Evolutionary conservation across 2,113 vertebrate genomes (phyloP), one percentile per base, ranked within the genome.

Genomic region (Melanostigma gelatinosum): DNA sequence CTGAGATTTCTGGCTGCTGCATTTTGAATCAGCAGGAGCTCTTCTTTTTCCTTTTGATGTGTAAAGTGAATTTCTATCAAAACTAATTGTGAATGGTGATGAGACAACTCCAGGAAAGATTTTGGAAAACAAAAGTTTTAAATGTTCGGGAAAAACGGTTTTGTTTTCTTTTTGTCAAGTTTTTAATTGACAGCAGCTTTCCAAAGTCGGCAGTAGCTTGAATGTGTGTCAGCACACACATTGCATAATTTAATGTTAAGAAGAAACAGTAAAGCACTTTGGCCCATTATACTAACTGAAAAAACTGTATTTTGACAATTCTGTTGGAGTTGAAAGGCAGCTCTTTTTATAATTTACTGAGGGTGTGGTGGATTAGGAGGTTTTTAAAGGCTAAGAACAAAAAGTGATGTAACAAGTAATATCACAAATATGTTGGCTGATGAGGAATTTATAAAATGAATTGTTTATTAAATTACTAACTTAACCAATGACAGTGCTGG

Each of bases 111-210:
- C 16, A 40, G 48, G 32, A 15, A 50, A 24, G 11, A 20, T 3
- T 44, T 58, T n/a, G 11, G 29, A 48, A 71, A 66, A 80, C 48
- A 52, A 80, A 84, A 74, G 29, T 75, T 80, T 83, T 8, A 38
- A 74, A 62, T 72, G 46, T 75, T 79, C 2, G 44, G 67, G 67
- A 62, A 72, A 66, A 77, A 69, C 29, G 36, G 34, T 80, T 83
- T 65, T 32, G 8, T 44, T 60, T 70, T 60, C 9, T 20, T 57
- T 72, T 67, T 10, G 22, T 34, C 6, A 57, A 65, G 42, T 73
- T 74, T 80, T 74, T 80, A 84, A 78, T 71, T 84, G 82, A 52
- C 77, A 61, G 27, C 52, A 55, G 27, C 52, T 80, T 77, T 52
- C 11, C 20, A 60, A 24, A 66, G 50, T 68, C 24, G 27, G 6